phyloP scores from a whole-genome alignment of 2,888 invertebrate genomes.

The Bombylius major region DNA sequence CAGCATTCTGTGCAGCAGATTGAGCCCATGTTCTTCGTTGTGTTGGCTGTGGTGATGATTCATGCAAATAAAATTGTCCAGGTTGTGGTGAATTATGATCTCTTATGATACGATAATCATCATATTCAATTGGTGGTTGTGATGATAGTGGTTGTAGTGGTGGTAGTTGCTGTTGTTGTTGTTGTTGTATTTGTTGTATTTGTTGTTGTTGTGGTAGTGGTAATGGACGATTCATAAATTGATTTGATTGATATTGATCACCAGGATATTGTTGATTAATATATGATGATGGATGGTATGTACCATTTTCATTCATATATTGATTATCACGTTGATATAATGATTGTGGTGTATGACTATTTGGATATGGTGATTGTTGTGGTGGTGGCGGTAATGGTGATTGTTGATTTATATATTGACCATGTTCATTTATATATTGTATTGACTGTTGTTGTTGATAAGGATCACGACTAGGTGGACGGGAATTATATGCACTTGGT shows the following conservation, averaged over 20 bases:
- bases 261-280: constrained; percentile 9
- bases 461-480: constrained; percentile 35
- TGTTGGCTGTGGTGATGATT: constrained; percentile 41
- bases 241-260: constrained; percentile 19
- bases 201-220: constrained; percentile 10
- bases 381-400: constrained; percentile 21
- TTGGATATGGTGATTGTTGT: background rate
- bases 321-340: constrained; percentile 41
- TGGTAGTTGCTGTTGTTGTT: too few relatives aligned
- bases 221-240: constrained; percentile 24
- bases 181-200: constrained; percentile 12
- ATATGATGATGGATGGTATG: constrained; percentile 11
- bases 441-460: constrained; percentile 34
- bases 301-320: constrained; percentile 38
- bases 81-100: constrained; percentile 32
- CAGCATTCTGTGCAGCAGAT: constrained; percentile 31
- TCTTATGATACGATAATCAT: constrained; percentile 31
- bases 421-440: constrained; percentile 36
- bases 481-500: constrained; percentile 29
- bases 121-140: constrained; percentile 39
- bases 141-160: too few relatives aligned
- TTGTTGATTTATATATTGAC: constrained; percentile 36
- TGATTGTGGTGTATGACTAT: constrained; percentile 33
- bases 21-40: constrained; percentile 58
- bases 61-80: constrained; percentile 66